Conservation (phyloP, 2,888 invertebrate genomes). For the Didymodactylos carnosus region DNA sequence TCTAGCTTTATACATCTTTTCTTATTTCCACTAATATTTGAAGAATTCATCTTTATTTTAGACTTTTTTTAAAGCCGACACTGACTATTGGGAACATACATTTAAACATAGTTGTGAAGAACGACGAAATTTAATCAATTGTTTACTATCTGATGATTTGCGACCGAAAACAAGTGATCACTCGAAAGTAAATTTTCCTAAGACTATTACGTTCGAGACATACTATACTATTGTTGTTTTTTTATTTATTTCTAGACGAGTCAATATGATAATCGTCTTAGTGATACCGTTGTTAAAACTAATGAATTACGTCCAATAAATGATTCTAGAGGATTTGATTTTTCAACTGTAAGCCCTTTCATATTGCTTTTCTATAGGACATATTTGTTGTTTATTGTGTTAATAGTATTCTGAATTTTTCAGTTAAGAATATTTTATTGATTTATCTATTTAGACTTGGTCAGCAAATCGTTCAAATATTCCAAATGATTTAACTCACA, state of each 20-base stretch:
- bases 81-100: background rate
- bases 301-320: too few species aligned
- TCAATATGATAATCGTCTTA: too few species aligned
- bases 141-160: background rate
- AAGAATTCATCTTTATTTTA: background rate
- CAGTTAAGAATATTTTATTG: too few species aligned
- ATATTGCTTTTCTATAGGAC: too few species aligned
- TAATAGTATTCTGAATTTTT: too few species aligned
- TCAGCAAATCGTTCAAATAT: background rate
- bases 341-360: background rate
- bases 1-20: background rate
- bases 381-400: background rate
- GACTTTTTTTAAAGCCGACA: background rate
- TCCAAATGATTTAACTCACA: background rate
- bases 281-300: too few species aligned
- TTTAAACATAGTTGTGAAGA: background rate
- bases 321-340: background rate
- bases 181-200: too few species aligned
- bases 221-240: too few species aligned
- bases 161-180: too few species aligned
- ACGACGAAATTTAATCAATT: background rate
- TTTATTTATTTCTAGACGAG: too few species aligned
- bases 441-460: background rate
- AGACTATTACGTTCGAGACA: too few species aligned
- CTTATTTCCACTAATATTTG: too few species aligned